phyloP scores from a whole-genome alignment of 2,888 invertebrate genomes.

The Drosophila anceps region DNA sequence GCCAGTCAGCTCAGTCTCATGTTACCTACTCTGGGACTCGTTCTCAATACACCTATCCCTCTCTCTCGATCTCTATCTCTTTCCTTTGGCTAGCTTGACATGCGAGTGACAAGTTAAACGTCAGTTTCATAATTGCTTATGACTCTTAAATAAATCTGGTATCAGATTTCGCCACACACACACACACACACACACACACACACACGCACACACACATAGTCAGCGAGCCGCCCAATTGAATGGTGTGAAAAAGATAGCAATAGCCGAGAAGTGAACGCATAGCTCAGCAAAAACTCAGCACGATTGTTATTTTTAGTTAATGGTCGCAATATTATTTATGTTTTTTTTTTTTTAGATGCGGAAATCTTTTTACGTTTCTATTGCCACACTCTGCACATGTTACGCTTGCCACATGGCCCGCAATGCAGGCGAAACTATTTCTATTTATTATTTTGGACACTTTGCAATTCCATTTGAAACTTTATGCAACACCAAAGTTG shows the following conservation, averaged over 20 bases:
- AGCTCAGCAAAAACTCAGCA: conserved; percentile 49
- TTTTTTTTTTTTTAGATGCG: conserved; percentile 32
- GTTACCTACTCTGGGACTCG: conserved; percentile 29
- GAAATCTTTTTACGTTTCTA: conserved; percentile 37
- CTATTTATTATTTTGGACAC: conserved; percentile 18
- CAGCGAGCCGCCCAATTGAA: conserved; percentile 37
- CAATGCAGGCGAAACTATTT: conserved; percentile 38
- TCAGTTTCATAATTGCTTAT: conserved; percentile 75
- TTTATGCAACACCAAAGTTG: conserved; percentile 15
- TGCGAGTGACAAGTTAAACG: conserved; percentile 76
- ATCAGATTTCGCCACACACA: conserved; percentile 70
- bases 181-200: conserved; percentile 7
- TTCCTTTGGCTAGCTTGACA: conserved; percentile 22
- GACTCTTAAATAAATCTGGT: conserved; percentile 69
- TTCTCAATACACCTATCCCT: conserved; percentile 18
- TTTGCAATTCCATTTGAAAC: conserved; percentile 31
- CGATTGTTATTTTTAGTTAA: conserved; percentile 64
- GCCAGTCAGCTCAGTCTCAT: conserved; percentile 28
- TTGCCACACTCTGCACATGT: conserved; percentile 31
- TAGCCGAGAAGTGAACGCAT: conserved; percentile 49
- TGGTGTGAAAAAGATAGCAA: conserved; percentile 58
- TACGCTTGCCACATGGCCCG: conserved; percentile 47
- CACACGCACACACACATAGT: conserved; percentile 6
- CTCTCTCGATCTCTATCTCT: neutral
- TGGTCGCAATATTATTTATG: conserved; percentile 53